These are phyloP conservation scores for Xestobium rufovillosum DNA, from an alignment of 2,888 invertebrate species.

Conservation along the genomic window DNA sequence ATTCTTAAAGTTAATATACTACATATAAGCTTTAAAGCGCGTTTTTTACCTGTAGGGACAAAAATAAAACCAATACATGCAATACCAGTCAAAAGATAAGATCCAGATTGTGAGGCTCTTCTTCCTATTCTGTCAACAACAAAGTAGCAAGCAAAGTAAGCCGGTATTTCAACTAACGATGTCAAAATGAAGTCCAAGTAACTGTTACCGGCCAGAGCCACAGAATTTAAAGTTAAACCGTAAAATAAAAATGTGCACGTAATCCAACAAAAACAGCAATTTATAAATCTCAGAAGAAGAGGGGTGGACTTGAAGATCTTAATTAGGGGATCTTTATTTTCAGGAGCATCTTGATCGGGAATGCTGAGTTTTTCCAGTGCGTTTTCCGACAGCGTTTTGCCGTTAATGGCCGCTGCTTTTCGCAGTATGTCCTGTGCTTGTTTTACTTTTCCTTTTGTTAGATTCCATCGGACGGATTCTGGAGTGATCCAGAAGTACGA, in stretches of 20 bases:
- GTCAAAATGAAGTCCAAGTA: slow-evolving; percentile 70
- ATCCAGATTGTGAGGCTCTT: slow-evolving; percentile 53
- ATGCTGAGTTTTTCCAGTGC: slow-evolving; percentile 32
- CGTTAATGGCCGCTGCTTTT: slow-evolving; percentile 58
- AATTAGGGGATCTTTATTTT: slow-evolving; percentile 28
- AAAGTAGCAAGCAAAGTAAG: slow-evolving; percentile 55
- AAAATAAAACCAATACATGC: slow-evolving; percentile 55
- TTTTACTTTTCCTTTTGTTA: slow-evolving; percentile 51
- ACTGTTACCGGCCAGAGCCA: slow-evolving; percentile 64
- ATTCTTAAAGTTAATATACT: background rate
- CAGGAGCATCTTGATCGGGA: slow-evolving; percentile 15
- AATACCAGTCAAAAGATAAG: slow-evolving; percentile 55
- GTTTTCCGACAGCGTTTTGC: slow-evolving; percentile 32
- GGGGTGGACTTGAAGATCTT: slow-evolving; percentile 49
- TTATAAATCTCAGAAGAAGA: slow-evolving; percentile 49
- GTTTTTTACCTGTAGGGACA: slow-evolving; percentile 45
- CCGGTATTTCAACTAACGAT: slow-evolving; percentile 64
- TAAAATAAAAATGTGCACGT: slow-evolving; percentile 74
- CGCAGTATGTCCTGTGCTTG: slow-evolving; percentile 52
- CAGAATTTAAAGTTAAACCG: slow-evolving; percentile 71
- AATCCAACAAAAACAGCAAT: slow-evolving; percentile 74
- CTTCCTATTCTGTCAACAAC: slow-evolving; percentile 59
- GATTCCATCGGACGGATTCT: slow-evolving; percentile 70
- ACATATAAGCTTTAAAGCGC: slow-evolving; percentile 9
- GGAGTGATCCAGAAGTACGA: slow-evolving; percentile 61